A percentile compares a stretch with the other conserved stretches of the same genome.
phyloP scores from a whole-genome alignment of 2,888 invertebrate genomes.

The Meliscaeva auricollis region DNA sequence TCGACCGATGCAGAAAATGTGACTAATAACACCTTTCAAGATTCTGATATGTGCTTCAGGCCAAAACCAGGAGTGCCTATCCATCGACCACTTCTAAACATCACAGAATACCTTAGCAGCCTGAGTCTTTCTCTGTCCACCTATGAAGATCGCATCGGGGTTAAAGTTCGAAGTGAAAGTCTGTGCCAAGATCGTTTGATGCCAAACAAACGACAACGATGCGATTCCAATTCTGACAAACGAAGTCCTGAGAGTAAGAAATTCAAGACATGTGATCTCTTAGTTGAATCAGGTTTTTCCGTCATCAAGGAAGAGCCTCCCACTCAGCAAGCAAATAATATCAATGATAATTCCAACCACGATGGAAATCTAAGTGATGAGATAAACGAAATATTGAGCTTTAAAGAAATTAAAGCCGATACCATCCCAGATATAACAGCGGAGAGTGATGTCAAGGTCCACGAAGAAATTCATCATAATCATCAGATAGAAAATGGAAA shows the following conservation, averaged over 20 bases:
- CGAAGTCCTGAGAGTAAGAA: slow-evolving; percentile 85
- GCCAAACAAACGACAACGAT: slow-evolving; percentile 84
- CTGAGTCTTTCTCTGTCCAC: slow-evolving; percentile 91
- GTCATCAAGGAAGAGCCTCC: slow-evolving; percentile 42
- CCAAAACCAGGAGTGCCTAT: slow-evolving; percentile 87
- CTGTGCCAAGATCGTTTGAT: slow-evolving; percentile 80
- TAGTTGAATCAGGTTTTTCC: slow-evolving; percentile 49
- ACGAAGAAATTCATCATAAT: slow-evolving; percentile 5
- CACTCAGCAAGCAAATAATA: slow-evolving; percentile 43
- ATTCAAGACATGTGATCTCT: slow-evolving; percentile 79
- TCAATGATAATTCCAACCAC: slow-evolving; percentile 54
- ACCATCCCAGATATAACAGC: slow-evolving; percentile 38
- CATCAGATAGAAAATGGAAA: slow-evolving; percentile 43
- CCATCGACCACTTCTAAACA: slow-evolving; percentile 89
- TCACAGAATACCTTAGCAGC: slow-evolving; percentile 91
- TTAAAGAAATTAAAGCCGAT: slow-evolving; percentile 46
- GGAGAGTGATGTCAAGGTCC: slow-evolving; percentile 49
- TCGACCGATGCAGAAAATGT: slow-evolving; percentile 44
- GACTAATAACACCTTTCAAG: slow-evolving; percentile 67
- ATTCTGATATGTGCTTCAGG: slow-evolving; percentile 83
- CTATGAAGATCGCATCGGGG: slow-evolving; percentile 89
- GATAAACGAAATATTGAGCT: slow-evolving; percentile 49
- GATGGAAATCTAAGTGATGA: slow-evolving; percentile 66
- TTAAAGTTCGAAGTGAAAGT: slow-evolving; percentile 85
- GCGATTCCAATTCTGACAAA: slow-evolving; percentile 87